Conservation (phyloP, 2,888 invertebrate genomes). For the Eupsilia transversa region DNA sequence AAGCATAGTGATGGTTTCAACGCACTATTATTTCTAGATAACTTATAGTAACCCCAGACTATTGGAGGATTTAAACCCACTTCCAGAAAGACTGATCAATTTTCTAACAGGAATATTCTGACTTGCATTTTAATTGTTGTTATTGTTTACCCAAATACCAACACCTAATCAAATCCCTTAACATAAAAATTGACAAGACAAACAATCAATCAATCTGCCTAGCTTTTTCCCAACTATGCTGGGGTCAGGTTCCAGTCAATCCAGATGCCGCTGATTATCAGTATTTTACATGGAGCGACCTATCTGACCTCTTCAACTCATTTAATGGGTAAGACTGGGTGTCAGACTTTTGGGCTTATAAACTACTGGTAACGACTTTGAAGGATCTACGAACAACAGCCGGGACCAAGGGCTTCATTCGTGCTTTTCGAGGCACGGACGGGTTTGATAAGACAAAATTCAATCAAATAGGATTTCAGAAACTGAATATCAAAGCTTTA, state of each 20-base stretch:
- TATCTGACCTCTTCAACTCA: neutral
- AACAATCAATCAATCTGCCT: neutral
- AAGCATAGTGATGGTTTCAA: neutral
- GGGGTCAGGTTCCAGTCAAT: too few species aligned
- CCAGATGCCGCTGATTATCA: too few species aligned
- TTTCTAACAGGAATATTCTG: neutral
- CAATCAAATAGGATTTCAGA: neutral
- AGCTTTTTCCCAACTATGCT: neutral
- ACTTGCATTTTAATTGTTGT: neutral
- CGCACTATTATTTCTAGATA: neutral
- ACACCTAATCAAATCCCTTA: neutral
- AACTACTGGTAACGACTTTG: neutral
- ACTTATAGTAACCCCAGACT: neutral
- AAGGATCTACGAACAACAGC: neutral
- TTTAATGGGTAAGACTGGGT: neutral
- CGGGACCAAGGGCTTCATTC: neutral
- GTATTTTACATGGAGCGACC: too few species aligned
- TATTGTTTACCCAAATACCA: neutral
- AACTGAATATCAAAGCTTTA: constrained; percentile 24
- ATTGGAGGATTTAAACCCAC: neutral
- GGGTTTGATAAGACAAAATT: neutral
- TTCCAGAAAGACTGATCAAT: neutral
- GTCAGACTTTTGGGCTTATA: neutral
- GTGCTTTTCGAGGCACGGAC: neutral
- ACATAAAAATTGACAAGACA: neutral